Base-by-base conservation (phyloP, 2,888 invertebrate species). In the Erebia ligea region DNA sequence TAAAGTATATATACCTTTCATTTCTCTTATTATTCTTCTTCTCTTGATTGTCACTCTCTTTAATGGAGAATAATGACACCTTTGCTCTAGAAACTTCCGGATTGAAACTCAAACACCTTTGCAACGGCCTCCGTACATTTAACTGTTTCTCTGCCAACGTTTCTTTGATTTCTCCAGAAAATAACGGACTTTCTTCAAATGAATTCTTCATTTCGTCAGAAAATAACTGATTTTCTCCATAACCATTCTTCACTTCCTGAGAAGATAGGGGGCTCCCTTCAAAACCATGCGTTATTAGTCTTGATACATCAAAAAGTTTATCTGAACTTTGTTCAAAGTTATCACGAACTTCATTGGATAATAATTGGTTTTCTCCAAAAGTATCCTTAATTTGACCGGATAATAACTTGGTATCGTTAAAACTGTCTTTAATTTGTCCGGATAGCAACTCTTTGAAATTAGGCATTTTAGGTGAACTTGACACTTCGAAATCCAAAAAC, bases 21-120 rank as follows among this genome's bases (percentile, higher is more conserved):
- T 95, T 94, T 56, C 97, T 93, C 85, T 97, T 97, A 57, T 80
- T 81, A 1, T 76, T 81, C 65, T 82, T 84, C 73, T 84, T 86
- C 67, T 81, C 78, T 21, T 45, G 42, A 19, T 40, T 19, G n/a
- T 90, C 86, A 72, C 85, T 87, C 75, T 91, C 91, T 1, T 84
- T 40, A 2, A 89, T 86, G 0, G 90, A 83, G 9, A 90, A 84
- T 0, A 91, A 69, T 0, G 87, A 86, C 0, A 86, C 80, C 59
- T 80, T 83, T 0, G 85, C 87, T 73, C 81, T 85, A 0, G 82
- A 80, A 13, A 71, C 74, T 9, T 85, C 86, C 0, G 89, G 89
- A 11, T 90, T 90, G 1, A 84, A 86, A 70, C 91, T 92, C 2
- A 90, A 68, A 77, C 91, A 91, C 5, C 92, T 75, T 0, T 82